Evolutionary conservation across 2,113 vertebrate genomes (phyloP).

Genomic region (Protobothrops mucrosquamatus): DNA sequence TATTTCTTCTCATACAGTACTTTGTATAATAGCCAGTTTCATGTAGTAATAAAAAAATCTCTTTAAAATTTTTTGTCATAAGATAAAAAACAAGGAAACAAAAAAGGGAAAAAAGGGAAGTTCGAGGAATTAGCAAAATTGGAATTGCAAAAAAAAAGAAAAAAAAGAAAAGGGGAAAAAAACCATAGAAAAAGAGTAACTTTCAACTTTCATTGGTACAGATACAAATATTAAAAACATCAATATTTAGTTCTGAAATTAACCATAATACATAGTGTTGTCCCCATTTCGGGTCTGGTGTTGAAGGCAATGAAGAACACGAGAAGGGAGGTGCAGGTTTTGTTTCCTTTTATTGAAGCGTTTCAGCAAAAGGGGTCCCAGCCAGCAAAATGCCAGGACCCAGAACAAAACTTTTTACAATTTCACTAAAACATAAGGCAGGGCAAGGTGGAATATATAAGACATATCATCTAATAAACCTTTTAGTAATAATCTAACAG

Average conservation of each 20-base stretch:
- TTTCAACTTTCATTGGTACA: neutral
- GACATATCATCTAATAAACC: neutral
- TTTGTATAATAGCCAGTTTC: neutral
- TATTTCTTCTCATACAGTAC: neutral
- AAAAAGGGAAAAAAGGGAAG: neutral
- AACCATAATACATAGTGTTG: neutral
- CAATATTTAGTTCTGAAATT: neutral
- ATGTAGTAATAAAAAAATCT: neutral
- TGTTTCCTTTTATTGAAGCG: neutral
- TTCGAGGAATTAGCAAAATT: neutral
- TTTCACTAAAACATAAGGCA: neutral
- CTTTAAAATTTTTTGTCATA: neutral
- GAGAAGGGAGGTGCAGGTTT: neutral
- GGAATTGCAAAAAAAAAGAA: neutral
- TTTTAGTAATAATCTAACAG: neutral
- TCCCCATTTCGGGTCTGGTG: neutral
- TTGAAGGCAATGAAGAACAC: neutral
- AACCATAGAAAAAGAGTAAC: neutral
- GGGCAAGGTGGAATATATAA: neutral
- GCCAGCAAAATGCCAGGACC: neutral
- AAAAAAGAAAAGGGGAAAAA: neutral
- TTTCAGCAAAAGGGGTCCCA: neutral
- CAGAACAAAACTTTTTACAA: neutral
- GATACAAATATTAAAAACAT: neutral
- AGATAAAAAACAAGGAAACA: neutral